Percentiles rank a stretch among this genome's conserved stretches.
These are phyloP conservation scores for Lasiurus cinereus DNA, from an alignment of 2,113 vertebrate species.

Conservation along the genomic window DNA sequence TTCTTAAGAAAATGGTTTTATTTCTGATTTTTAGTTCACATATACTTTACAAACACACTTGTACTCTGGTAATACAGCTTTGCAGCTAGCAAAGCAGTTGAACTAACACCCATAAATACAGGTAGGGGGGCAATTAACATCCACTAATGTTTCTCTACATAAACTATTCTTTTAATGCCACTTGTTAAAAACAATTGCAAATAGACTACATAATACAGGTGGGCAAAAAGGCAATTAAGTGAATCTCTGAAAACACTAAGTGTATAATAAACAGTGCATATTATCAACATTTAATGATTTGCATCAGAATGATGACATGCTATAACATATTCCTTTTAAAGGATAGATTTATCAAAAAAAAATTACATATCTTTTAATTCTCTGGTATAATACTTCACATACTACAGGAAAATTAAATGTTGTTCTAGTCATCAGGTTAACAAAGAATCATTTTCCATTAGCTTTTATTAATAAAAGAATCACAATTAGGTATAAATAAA, in stretches of 20 bases:
- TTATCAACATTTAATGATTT: conserved; percentile 89
- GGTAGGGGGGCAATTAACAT: conserved; percentile 85
- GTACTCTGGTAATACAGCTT: conserved; percentile 81
- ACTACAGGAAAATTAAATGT: conserved; percentile 85
- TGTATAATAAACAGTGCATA: conserved; percentile 85
- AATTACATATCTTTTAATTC: conserved; percentile 91
- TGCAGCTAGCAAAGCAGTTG: conserved; percentile 79
- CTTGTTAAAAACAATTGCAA: conserved; percentile 84
- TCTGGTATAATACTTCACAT: conserved; percentile 91
- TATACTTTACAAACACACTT: conserved; percentile 87
- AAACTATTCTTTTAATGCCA: conserved; percentile 88
- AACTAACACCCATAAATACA: conserved; percentile 86
- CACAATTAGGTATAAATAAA: conserved; percentile 89
- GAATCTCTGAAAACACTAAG: conserved; percentile 84
- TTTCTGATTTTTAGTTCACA: conserved; percentile 84
- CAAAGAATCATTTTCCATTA: conserved; percentile 85
- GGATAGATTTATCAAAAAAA: conserved; percentile 90
- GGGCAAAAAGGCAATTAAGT: conserved; percentile 85
- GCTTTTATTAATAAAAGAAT: conserved; percentile 87
- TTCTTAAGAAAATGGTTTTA: conserved; percentile 87
- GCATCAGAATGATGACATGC: conserved; percentile 89
- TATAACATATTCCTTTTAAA: conserved; percentile 90
- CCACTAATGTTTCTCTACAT: conserved; percentile 86
- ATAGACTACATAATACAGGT: conserved; percentile 83
- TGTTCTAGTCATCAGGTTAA: conserved; percentile 85